These are phyloP conservation scores for Sternarchorhynchus goeldii DNA, from an alignment of 2,797 vertebrate species.

Conservation along the genomic window DNA sequence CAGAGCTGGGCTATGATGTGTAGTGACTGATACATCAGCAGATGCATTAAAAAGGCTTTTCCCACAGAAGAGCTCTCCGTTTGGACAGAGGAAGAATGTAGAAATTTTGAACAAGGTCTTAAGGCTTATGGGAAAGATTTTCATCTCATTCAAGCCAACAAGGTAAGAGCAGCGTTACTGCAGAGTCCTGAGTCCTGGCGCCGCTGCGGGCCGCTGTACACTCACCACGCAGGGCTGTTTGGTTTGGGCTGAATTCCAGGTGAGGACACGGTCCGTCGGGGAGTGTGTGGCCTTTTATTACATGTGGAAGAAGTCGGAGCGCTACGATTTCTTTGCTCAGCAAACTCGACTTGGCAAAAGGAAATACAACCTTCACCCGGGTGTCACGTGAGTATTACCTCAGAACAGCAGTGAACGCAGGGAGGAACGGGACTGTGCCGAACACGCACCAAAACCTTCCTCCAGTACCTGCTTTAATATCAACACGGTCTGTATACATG, in stretches of 20 bases:
- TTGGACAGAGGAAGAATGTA: constrained; percentile 98
- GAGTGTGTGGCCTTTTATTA: constrained; percentile 99
- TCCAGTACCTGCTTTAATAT: too few species aligned
- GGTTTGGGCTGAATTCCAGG: constrained; percentile 74
- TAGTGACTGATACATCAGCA: too few species aligned
- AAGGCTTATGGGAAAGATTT: constrained; percentile 99
- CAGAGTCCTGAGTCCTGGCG: too few species aligned
- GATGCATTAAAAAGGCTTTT: not conserved
- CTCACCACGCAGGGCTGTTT: not conserved
- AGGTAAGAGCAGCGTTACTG: constrained; percentile 75
- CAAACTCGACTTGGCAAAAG: constrained; percentile 98
- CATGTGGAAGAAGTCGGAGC: constrained; percentile 99
- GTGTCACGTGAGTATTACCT: constrained; percentile 90
- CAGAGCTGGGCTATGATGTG: too few species aligned
- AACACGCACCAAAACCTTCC: too few species aligned
- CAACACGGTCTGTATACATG: too few species aligned
- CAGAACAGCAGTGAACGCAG: not conserved
- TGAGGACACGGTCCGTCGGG: constrained; percentile 96
- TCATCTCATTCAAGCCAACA: constrained; percentile 98
- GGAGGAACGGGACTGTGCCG: too few species aligned
- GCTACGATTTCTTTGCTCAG: constrained; percentile 99
- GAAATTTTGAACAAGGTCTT: constrained; percentile 97
- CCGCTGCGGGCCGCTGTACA: too few species aligned
- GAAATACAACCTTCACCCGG: constrained; percentile 98
- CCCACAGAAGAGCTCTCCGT: constrained; percentile 89